These are phyloP conservation scores for Peromyscus nudipes DNA, from an alignment of 2,797 vertebrate species.

Conservation along the genomic window DNA sequence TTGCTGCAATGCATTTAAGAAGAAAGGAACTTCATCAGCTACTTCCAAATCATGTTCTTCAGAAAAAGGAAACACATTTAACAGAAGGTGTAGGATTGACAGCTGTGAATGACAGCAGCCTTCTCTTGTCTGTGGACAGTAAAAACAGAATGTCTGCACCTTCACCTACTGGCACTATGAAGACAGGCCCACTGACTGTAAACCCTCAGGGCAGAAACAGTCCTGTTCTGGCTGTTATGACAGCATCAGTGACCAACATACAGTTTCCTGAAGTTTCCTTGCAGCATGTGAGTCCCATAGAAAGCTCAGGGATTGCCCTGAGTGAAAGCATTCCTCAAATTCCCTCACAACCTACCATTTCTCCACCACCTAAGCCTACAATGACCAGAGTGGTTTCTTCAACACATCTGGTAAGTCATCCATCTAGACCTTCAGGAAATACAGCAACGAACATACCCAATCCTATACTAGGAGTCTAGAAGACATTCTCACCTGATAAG, in stretches of 20 bases:
- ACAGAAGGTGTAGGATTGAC: constrained; percentile 88
- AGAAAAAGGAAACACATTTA: constrained; percentile 90
- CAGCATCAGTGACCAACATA: constrained; percentile 85
- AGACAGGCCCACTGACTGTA: constrained; percentile 86
- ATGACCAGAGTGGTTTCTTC: constrained; percentile 88
- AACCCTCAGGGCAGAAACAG: constrained; percentile 89
- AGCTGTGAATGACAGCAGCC: constrained; percentile 89
- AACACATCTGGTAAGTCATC: constrained; percentile 86
- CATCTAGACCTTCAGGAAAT: constrained; percentile 87
- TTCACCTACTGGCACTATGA: constrained; percentile 88
- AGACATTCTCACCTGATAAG: constrained; percentile 84
- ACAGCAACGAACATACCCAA: constrained; percentile 87
- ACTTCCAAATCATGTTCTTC: constrained; percentile 91
- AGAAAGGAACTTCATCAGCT: constrained; percentile 92
- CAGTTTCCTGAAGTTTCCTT: constrained; percentile 87
- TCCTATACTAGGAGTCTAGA: constrained; percentile 88
- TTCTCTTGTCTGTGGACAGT: constrained; percentile 90
- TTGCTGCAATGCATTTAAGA: constrained; percentile 92
- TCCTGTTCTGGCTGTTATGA: constrained; percentile 85
- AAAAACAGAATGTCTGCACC: constrained; percentile 92
- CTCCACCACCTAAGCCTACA: constrained; percentile 87
- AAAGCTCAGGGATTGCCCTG: constrained; percentile 86
- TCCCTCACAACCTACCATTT: constrained; percentile 84
- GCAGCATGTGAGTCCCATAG: constrained; percentile 86
- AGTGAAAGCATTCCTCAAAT: constrained; percentile 88